Conservation (phyloP, 2,797 vertebrate species). For the Pipistrellus nathusii region DNA sequence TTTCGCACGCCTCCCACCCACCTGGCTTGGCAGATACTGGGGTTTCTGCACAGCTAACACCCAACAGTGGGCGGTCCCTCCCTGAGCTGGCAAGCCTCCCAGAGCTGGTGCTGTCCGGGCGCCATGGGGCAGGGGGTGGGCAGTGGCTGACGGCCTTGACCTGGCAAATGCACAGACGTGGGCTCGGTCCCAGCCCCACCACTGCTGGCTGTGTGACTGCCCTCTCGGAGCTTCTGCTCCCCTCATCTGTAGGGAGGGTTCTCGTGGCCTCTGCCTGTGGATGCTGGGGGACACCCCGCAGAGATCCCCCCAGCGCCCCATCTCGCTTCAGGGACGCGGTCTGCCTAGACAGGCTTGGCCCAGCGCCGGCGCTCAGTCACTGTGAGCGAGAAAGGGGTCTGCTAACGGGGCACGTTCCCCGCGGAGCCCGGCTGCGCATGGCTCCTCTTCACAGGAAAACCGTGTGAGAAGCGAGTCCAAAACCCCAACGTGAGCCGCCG, state of each 20-base stretch:
- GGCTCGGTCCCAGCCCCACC: not conserved
- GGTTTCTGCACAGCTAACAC: not conserved
- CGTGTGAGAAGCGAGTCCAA: not conserved
- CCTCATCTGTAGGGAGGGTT: not conserved
- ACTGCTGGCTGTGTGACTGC: not conserved
- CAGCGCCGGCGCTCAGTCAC: not conserved
- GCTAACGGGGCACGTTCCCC: not conserved
- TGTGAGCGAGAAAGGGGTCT: accelerated
- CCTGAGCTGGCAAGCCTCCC: not conserved
- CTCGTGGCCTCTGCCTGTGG: not conserved
- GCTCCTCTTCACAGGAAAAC: not conserved
- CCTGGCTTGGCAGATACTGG: not conserved
- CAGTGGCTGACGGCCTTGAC: not conserved
- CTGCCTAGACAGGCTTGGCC: not conserved
- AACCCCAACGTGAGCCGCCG: conserved; percentile 41
- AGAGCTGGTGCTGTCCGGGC: not conserved
- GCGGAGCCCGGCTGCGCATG: not conserved
- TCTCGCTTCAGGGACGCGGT: accelerated
- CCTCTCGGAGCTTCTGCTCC: not conserved
- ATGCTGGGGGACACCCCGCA: accelerated
- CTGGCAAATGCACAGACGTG: not conserved
- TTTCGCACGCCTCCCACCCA: not conserved
- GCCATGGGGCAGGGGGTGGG: no score
- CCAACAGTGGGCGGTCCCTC: no score
- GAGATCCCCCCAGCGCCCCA: accelerated